phyloP scores from a whole-genome alignment of 2,113 vertebrate species.

The Meriones unguiculatus region DNA sequence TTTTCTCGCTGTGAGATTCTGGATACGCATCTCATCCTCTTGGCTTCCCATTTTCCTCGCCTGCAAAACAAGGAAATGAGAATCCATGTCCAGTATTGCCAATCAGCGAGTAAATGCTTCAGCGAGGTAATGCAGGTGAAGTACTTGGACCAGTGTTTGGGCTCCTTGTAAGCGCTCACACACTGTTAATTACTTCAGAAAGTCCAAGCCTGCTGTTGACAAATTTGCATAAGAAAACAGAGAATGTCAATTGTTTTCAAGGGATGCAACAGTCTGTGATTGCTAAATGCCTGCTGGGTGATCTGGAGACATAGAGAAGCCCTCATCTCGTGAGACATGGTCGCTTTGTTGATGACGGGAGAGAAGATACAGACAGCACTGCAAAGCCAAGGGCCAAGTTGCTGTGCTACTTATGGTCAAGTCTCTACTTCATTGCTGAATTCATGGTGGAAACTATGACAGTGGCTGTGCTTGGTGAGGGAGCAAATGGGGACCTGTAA shows the following conservation, averaged over 20 bases:
- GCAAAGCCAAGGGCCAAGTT: not conserved
- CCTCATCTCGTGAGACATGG: not conserved
- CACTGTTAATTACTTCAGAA: not conserved
- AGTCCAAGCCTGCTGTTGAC: not conserved
- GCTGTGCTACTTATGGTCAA: not conserved
- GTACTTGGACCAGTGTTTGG: not conserved
- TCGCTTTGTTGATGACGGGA: not conserved
- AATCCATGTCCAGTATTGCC: not conserved
- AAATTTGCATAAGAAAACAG: slow-evolving; percentile 8
- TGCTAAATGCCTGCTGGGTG: not conserved
- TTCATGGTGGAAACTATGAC: not conserved
- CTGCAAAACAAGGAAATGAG: not conserved
- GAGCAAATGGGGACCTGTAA: not conserved
- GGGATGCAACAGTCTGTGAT: not conserved
- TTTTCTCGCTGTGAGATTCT: not conserved
- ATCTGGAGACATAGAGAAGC: not conserved
- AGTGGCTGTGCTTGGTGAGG: not conserved
- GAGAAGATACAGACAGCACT: not conserved
- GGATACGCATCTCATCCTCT: not conserved
- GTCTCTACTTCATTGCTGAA: not conserved
- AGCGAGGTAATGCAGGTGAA: not conserved
- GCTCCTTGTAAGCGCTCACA: not conserved
- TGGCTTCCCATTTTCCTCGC: not conserved
- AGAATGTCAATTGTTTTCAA: slow-evolving; percentile 1
- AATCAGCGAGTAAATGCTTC: not conserved